Evolutionary conservation across 1,140 invertebrate genomes (phyloP).

Genomic region (Platorchestia sp.): DNA sequence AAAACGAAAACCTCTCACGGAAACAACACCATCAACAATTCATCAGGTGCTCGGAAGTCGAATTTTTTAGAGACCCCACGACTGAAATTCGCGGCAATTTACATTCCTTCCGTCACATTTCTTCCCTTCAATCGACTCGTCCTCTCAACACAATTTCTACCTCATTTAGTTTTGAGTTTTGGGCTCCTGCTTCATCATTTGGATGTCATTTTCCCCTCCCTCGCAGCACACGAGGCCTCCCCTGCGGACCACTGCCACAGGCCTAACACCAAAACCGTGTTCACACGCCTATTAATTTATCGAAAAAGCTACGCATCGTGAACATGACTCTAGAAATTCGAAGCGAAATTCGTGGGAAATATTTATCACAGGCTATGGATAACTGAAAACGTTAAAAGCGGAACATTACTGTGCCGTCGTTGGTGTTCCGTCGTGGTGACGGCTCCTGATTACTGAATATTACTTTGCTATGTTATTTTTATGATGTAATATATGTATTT

Average conservation of each 20-base stretch:
- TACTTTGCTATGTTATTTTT: too few relatives aligned
- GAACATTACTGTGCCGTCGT: too few relatives aligned
- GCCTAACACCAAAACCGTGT: slow-evolving; percentile 24
- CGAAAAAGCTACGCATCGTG: neutral
- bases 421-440: too few relatives aligned
- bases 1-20: neutral
- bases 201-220: neutral
- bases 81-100: neutral
- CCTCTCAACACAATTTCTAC: neutral
- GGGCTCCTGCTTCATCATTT: neutral
- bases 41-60: neutral
- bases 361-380: neutral
- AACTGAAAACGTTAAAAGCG: too few relatives aligned
- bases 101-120: neutral
- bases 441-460: too few relatives aligned
- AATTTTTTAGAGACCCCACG: neutral
- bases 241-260: neutral
- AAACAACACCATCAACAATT: neutral
- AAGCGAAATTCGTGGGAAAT: neutral
- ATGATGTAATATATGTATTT: too few relatives aligned
- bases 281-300: neutral
- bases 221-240: neutral
- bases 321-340: neutral
- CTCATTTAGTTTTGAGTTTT: neutral
- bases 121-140: neutral